Evolutionary conservation across 2,797 vertebrate species (phyloP).

Genomic region (Parotocinclus haroldoi): DNA sequence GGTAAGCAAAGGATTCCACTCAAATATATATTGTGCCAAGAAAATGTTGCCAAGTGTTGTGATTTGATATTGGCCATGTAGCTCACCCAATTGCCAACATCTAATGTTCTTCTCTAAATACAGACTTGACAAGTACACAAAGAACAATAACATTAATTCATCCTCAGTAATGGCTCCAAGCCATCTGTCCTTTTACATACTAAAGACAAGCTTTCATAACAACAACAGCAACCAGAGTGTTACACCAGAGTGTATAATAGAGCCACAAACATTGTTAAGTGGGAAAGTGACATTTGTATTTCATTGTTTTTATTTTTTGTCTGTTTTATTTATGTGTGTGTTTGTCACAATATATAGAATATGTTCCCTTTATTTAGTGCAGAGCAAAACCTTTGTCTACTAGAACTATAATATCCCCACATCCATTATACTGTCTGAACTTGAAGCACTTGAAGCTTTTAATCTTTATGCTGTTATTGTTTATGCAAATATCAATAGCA

Average conservation of each 20-base stretch:
- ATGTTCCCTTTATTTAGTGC: conserved; percentile 37
- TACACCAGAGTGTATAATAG: conserved; percentile 4
- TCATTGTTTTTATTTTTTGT: conserved; percentile 1
- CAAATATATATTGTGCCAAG: too few relatives aligned
- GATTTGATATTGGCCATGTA: too few relatives aligned
- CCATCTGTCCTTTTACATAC: conserved; percentile 31
- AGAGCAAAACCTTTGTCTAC: conserved; percentile 34
- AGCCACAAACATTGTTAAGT: conserved; percentile 8
- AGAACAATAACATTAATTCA: conserved; percentile 13
- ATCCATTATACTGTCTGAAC: conserved; percentile 46
- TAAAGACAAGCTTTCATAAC: conserved; percentile 12
- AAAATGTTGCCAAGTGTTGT: too few relatives aligned
- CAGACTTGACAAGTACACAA: conserved; percentile 1
- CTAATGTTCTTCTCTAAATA: conserved; percentile 18
- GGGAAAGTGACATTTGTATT: conserved; percentile 20
- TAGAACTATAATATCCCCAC: conserved; percentile 43
- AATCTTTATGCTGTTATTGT: conserved; percentile 36
- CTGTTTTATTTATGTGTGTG: not conserved
- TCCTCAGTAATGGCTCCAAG: conserved; percentile 30
- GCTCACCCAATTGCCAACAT: not conserved
- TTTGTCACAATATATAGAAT: conserved; percentile 18
- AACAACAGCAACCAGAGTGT: conserved; percentile 12
- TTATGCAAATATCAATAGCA: conserved; percentile 31
- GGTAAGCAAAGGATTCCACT: too few relatives aligned
- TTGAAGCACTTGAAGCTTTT: conserved; percentile 27